Evolutionary conservation across 2,113 vertebrate genomes (phyloP).

Genomic region (Myodes glareolus): DNA sequence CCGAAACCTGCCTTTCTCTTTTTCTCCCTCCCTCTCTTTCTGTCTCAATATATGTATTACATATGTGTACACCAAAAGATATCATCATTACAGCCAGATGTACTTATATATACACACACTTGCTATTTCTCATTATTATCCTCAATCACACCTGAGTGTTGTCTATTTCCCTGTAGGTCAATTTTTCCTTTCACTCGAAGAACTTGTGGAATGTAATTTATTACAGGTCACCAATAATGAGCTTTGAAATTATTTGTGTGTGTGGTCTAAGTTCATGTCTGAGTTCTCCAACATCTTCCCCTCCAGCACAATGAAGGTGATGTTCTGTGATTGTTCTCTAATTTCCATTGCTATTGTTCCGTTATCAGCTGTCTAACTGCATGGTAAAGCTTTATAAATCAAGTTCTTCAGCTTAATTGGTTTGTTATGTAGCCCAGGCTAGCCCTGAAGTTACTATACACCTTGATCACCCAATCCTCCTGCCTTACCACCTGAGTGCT

Average conservation of each 20-base stretch:
- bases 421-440: neutral
- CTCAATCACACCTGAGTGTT: neutral
- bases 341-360: neutral
- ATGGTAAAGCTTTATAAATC: neutral
- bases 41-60: neutral
- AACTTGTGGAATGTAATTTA: neutral
- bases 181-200: neutral
- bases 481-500: neutral
- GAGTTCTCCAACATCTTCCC: neutral
- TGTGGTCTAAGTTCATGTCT: neutral
- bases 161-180: neutral
- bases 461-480: neutral
- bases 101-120: neutral
- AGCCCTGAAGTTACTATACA: neutral
- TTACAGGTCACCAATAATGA: neutral
- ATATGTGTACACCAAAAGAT: neutral
- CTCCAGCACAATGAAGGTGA: neutral
- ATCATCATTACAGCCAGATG: neutral
- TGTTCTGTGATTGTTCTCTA: neutral
- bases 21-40: neutral
- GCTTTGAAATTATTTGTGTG: neutral
- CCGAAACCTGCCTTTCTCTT: neutral
- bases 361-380: neutral
- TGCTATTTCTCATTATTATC: neutral
- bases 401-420: neutral